Conservation (phyloP, 2,113 vertebrate species). For the Poeciliopsis occidentalis region DNA sequence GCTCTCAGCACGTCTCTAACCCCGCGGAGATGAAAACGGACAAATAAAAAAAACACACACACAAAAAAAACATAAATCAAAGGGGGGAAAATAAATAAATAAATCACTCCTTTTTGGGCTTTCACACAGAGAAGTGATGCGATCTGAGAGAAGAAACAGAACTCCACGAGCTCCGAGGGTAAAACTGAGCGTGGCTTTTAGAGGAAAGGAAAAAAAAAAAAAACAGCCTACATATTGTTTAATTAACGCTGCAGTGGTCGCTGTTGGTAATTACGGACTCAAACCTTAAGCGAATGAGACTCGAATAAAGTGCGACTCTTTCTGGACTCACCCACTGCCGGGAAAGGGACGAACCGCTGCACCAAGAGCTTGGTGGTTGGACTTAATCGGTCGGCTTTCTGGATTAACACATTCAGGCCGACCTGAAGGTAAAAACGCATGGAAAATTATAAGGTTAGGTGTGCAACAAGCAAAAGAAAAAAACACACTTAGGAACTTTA, state of each 20-base stretch:
- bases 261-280: not conserved
- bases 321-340: conserved; percentile 88
- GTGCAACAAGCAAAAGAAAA: not conserved
- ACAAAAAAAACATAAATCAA: not conserved
- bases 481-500: not conserved
- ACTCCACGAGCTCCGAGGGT: not conserved
- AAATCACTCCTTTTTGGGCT: conserved; percentile 9
- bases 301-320: not conserved
- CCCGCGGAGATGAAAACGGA: conserved; percentile 16
- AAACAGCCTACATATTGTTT: not conserved
- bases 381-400: conserved; percentile 87
- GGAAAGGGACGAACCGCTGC: conserved; percentile 93
- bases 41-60: not conserved
- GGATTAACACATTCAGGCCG: conserved; percentile 89
- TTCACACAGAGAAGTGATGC: not conserved
- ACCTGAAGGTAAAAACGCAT: conserved; percentile 75
- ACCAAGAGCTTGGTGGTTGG: conserved; percentile 87
- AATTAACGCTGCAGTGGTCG: not conserved
- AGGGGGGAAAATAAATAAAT: not conserved
- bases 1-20: conserved; percentile 23
- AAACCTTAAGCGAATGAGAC: not conserved
- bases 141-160: not conserved
- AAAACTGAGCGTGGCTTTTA: not conserved
- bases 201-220: not conserved
- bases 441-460: not conserved